A percentile compares a stretch with the other conserved stretches of the same genome.
Evolutionary conservation across 1,140 invertebrate genomes (phyloP).

Genomic region (Zophobas morio): DNA sequence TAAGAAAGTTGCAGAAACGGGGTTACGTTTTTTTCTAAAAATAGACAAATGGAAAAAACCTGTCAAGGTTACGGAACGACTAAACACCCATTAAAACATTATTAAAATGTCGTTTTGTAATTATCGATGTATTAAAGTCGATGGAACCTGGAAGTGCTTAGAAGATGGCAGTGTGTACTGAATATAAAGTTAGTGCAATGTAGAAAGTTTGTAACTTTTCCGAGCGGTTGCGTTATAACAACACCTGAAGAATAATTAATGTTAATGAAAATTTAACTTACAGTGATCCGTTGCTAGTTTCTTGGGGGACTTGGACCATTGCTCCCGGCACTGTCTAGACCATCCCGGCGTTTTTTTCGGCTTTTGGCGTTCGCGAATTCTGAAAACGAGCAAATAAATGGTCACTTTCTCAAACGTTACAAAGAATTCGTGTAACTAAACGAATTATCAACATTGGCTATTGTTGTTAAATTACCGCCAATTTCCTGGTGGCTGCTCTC

Average conservation of each 20-base stretch:
- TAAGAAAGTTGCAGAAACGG: no score
- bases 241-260: neutral
- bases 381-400: constrained; percentile 55
- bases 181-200: neutral
- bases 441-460: no score
- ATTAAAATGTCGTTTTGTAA: neutral
- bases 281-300: constrained; percentile 52
- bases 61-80: no score
- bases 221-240: neutral
- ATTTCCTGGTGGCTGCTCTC: no score
- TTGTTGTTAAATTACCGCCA: no score
- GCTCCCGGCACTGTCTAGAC: constrained; percentile 68
- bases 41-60: no score
- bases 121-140: neutral
- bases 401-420: no score
- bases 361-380: constrained; percentile 68
- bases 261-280: constrained; percentile 30
- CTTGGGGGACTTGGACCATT: constrained; percentile 66
- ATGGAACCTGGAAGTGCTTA: neutral
- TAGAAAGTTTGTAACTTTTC: constrained; percentile 2
- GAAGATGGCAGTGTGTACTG: neutral
- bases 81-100: neutral
- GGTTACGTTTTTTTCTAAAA: no score
- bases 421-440: neutral
- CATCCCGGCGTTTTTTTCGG: constrained; percentile 68